phyloP scores from a whole-genome alignment of 2,888 invertebrate genomes.

The Diloba caeruleocephala region DNA sequence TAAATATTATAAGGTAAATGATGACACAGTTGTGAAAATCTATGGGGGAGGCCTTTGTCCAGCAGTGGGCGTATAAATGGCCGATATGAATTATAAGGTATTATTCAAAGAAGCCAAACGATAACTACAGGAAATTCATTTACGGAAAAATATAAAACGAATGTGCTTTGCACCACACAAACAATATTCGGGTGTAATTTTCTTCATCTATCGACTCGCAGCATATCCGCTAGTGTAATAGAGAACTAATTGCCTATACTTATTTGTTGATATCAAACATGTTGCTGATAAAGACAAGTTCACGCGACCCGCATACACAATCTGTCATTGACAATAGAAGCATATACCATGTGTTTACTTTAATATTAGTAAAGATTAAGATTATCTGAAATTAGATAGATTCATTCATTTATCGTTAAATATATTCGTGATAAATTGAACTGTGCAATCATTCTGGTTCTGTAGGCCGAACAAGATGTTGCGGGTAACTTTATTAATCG shows the following conservation, averaged over 20 bases:
- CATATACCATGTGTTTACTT: slow-evolving; percentile 28
- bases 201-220: neutral
- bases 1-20: too few species aligned
- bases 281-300: slow-evolving; percentile 23
- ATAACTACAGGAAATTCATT: neutral
- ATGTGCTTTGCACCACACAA: neutral
- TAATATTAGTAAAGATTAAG: slow-evolving; percentile 39
- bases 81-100: too few species aligned
- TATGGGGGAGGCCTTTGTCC: too few species aligned
- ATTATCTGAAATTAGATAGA: slow-evolving; percentile 3
- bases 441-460: slow-evolving; percentile 1
- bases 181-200: neutral
- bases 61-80: too few species aligned
- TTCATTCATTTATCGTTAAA: slow-evolving; percentile 10
- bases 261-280: slow-evolving; percentile 27
- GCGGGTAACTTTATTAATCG: slow-evolving; percentile 6
- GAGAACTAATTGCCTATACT: slow-evolving; percentile 12
- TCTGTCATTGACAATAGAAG: slow-evolving; percentile 17
- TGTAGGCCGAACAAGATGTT: slow-evolving; percentile 11
- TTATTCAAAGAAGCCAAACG: neutral
- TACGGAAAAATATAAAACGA: neutral
- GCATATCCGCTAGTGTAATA: slow-evolving; percentile 7
- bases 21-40: too few species aligned
- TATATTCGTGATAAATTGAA: slow-evolving; percentile 13
- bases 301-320: slow-evolving; percentile 13